These are phyloP conservation scores for Cnemophilus loriae DNA, from an alignment of 2,113 vertebrate genomes.

Conservation along the genomic window DNA sequence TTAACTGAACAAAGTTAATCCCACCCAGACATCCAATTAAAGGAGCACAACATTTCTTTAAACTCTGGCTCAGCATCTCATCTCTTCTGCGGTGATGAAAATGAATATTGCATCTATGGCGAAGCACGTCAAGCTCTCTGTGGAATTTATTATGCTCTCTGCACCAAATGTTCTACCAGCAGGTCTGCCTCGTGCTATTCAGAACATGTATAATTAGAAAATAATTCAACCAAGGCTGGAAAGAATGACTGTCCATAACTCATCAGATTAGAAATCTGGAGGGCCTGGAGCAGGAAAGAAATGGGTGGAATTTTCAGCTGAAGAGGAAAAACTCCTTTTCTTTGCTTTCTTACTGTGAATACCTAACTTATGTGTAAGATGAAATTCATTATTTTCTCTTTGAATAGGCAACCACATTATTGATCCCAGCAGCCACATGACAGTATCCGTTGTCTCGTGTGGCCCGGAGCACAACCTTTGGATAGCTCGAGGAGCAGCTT, in stretches of 20 bases:
- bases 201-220: conserved; percentile 65
- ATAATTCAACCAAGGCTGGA: conserved; percentile 18
- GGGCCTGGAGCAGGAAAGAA: background rate
- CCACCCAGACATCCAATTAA: background rate
- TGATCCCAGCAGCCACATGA: background rate
- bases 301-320: background rate
- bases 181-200: conserved; percentile 29
- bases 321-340: background rate
- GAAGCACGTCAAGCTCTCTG: conserved; percentile 13
- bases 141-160: conserved; percentile 55
- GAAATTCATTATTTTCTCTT: background rate
- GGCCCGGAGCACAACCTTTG: background rate
- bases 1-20: background rate
- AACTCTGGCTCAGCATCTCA: conserved; percentile 19
- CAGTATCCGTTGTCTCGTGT: background rate
- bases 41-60: background rate
- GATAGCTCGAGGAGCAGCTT: background rate
- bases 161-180: conserved; percentile 60
- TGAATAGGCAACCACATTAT: accelerated
- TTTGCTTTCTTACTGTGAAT: background rate
- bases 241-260: conserved; percentile 57
- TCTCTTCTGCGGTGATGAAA: conserved; percentile 34
- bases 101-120: conserved; percentile 50
- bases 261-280: conserved; percentile 48
- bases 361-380: background rate